Base-by-base conservation (phyloP, 1,140 invertebrate genomes). In the Papilio helenus region DNA sequence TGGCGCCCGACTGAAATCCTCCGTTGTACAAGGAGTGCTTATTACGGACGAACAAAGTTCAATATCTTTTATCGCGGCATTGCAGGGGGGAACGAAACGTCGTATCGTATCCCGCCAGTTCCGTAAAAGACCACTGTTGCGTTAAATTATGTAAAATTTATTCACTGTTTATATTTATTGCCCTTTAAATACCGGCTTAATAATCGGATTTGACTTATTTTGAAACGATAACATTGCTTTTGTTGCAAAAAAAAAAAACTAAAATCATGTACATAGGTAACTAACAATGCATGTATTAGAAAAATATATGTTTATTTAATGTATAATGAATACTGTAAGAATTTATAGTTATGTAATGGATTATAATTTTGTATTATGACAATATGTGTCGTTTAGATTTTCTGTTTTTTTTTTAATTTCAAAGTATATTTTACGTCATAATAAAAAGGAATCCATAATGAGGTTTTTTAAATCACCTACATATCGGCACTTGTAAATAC, bases 131-230 rank as follows among this genome's bases (percentile, higher is more conserved):
- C 83, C 86, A 85, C 87, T 93, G 88, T 90, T 78, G 85, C 90
- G 90, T 93, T 86, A 92, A 93, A 93, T 92, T 93, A 90, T 93
- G 88, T 93, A 90, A 90, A 92, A 92, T 88, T 93, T 89, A 84
- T 83, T 84, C 83, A 83, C 81, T 84, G 80, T 87, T 88, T 87
- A 86, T 87, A 82, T 72, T 87, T 87, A 86, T 88, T 86, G 86
- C 88, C 87, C 84, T 85, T 84, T 86, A 80, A 84, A 85, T 86
- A 84, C 84, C 81, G 83, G 82, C 84, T 72, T 80, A 84, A 85
- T 85, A 46, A 46, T 14, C 9, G 3, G 8, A 1, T 46, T 46
- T 5, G 12, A 46, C 9, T 46, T 46, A 46, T 46, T 7, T 46
- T 12, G 44, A 7, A 46, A 10, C 44, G 44, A 87, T 82, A 86